A percentile compares a stretch with the other conserved stretches of the same genome.
Evolutionary conservation across 2,888 invertebrate genomes (phyloP).

Genomic region (Priapulus caudatus): DNA sequence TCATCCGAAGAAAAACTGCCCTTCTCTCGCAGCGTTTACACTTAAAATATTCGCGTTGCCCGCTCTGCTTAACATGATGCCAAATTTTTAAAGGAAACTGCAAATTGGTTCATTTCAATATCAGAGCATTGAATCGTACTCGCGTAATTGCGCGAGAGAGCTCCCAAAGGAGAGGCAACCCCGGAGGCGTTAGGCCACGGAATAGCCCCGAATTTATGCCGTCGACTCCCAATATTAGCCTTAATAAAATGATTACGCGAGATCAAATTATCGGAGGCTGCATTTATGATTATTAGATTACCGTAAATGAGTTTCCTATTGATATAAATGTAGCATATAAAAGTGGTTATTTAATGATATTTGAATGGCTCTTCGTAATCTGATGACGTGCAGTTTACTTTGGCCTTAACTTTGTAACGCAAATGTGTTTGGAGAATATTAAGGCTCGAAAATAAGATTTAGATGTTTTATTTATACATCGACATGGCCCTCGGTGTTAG

Average conservation of each 20-base stretch:
- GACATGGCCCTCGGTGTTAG: too few species aligned
- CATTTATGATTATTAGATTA: constrained; percentile 1
- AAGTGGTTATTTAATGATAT: constrained; percentile 3
- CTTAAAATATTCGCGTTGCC: too few species aligned
- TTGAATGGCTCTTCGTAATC: not conserved
- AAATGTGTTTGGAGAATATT: constrained; percentile 3
- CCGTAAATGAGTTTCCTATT: not conserved
- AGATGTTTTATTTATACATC: not conserved
- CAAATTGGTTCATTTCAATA: too few species aligned
- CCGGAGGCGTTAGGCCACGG: too few species aligned
- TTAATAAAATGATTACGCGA: constrained; percentile 3
- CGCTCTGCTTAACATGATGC: too few species aligned
- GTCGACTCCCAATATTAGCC: not conserved
- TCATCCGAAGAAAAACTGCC: too few species aligned
- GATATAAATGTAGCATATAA: constrained; percentile 1
- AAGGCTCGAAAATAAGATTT: constrained; percentile 1
- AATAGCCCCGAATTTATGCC: too few species aligned
- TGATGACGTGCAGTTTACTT: not conserved
- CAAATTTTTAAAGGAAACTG: too few species aligned
- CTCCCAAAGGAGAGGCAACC: too few species aligned
- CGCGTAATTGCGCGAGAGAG: too few species aligned
- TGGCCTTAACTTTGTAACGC: not conserved
- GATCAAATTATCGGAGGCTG: not conserved
- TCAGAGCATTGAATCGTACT: too few species aligned
- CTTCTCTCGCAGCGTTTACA: too few species aligned